A percentile compares a stretch with the other conserved stretches of the same genome.
Evolutionary conservation across 2,797 vertebrate species (phyloP).

Genomic region (Danio kyathit): DNA sequence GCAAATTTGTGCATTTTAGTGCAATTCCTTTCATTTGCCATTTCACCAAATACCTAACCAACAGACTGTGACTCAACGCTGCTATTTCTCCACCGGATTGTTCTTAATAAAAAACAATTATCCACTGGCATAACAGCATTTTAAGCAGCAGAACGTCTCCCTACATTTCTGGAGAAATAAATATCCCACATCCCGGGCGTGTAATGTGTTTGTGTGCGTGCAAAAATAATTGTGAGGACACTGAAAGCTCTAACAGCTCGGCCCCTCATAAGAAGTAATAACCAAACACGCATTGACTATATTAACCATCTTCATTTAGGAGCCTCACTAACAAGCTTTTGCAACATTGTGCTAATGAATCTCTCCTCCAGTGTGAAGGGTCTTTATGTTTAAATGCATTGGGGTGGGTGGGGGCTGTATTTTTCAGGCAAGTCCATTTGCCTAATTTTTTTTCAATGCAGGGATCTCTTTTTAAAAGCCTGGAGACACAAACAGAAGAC

Average conservation of each 20-base stretch:
- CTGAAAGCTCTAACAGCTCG: constrained; percentile 56
- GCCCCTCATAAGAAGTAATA: constrained; percentile 55
- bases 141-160: constrained; percentile 17
- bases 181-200: constrained; percentile 43
- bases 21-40: constrained; percentile 3
- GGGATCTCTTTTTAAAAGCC: constrained; percentile 14
- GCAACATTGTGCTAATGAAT: constrained; percentile 40
- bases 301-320: constrained; percentile 60
- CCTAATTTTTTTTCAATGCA: constrained; percentile 24
- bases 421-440: constrained; percentile 44
- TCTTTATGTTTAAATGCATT: constrained; percentile 41
- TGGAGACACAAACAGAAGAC: constrained; percentile 27
- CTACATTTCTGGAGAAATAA: constrained; percentile 19
- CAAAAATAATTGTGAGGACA: constrained; percentile 54
- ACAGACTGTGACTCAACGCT: constrained; percentile 3
- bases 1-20: constrained; percentile 8
- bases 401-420: neutral
- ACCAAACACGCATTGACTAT: constrained; percentile 42
- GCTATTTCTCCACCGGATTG: neutral
- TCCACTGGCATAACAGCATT: constrained; percentile 5
- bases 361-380: constrained; percentile 33
- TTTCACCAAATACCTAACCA: neutral
- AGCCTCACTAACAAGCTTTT: constrained; percentile 49
- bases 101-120: constrained; percentile 26
- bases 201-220: constrained; percentile 36